phyloP scores from a whole-genome alignment of 2,888 invertebrate species.

The Ennomos fuscantarius region DNA sequence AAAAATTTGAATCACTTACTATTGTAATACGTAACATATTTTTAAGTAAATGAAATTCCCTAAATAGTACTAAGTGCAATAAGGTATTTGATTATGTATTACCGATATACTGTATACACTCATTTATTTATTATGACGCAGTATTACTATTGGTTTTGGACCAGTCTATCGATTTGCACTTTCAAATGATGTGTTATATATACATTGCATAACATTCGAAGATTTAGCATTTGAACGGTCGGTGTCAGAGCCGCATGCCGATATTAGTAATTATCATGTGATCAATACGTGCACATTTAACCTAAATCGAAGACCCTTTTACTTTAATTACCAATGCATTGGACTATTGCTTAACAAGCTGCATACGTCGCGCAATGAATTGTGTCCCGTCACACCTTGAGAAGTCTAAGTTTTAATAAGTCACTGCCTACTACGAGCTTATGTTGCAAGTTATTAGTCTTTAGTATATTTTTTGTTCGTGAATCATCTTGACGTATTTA shows the following conservation, averaged over 20 bases:
- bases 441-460: constrained; percentile 27
- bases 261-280: constrained; percentile 41
- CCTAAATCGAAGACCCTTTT: constrained; percentile 49
- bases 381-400: constrained; percentile 21
- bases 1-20: no score
- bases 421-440: constrained; percentile 20
- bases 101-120: no score
- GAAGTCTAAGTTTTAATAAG: constrained; percentile 11
- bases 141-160: constrained; percentile 23
- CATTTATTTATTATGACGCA: not conserved
- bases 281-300: constrained; percentile 58
- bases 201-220: constrained; percentile 57
- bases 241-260: constrained; percentile 50
- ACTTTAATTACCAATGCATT: constrained; percentile 8
- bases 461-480: constrained; percentile 25
- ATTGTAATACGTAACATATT: no score
- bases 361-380: constrained; percentile 2
- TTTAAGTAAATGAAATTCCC: no score
- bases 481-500: constrained; percentile 29
- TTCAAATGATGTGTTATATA: constrained; percentile 52
- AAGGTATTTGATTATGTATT: no score
- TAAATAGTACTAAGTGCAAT: no score
- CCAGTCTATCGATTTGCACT: constrained; percentile 48
- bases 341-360: not conserved
- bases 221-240: constrained; percentile 62